phyloP scores from a whole-genome alignment of 2,888 invertebrate species.

The Cecidostiba fungosa region DNA sequence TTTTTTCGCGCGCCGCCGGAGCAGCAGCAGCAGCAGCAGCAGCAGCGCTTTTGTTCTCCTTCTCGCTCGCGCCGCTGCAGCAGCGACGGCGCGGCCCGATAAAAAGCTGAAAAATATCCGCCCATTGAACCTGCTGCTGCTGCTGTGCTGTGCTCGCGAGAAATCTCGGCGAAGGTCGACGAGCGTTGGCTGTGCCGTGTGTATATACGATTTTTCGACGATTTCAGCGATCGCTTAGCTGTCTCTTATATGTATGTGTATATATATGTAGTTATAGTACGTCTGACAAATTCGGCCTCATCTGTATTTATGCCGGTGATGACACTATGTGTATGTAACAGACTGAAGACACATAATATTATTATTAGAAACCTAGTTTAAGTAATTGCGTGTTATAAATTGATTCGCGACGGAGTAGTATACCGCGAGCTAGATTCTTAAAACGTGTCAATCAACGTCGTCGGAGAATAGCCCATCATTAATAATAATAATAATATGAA shows the following conservation, averaged over 20 bases:
- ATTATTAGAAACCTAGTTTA: too few relatives aligned
- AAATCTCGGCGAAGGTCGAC: slow-evolving; percentile 55
- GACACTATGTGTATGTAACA: too few relatives aligned
- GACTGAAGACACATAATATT: too few relatives aligned
- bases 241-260: too few relatives aligned
- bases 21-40: not conserved
- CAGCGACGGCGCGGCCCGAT: slow-evolving; percentile 17
- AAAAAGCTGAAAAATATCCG: slow-evolving; percentile 57
- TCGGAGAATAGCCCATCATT: too few relatives aligned
- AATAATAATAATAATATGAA: not conserved
- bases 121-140: slow-evolving; percentile 47
- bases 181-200: not conserved
- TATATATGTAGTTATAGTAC: not conserved
- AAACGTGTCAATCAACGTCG: too few relatives aligned
- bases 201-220: slow-evolving; percentile 64
- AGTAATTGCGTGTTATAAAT: not conserved
- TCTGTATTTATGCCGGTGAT: too few relatives aligned
- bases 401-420: too few relatives aligned
- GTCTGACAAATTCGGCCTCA: not conserved
- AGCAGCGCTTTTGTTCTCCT: slow-evolving; percentile 42
- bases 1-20: slow-evolving; percentile 4
- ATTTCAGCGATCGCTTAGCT: not conserved
- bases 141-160: slow-evolving; percentile 19
- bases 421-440: too few relatives aligned
- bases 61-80: slow-evolving; percentile 13